Base-by-base conservation (phyloP, 2,113 vertebrate genomes). In the Tretioscincus oriximinensis region DNA sequence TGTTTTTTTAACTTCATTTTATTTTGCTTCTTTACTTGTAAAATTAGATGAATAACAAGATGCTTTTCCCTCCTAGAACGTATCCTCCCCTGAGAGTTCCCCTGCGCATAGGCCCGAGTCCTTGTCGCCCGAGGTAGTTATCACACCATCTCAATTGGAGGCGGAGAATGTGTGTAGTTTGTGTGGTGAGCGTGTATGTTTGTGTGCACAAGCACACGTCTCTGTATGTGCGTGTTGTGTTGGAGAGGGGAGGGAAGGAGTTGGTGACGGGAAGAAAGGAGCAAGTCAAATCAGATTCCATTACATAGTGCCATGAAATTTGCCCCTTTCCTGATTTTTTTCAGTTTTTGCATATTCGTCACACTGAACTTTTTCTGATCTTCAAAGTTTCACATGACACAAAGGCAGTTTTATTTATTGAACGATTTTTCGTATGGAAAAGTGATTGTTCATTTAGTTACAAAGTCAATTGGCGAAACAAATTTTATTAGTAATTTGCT, bases 61-160 rank as follows among this genome's bases (percentile, higher is more conserved):
- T 96, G 91, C 91, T 95, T 96, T 96, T 94, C 91, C 91, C 82
- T 93, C 90, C 88, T 92, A 99, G 97, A 99, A 98, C 94, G 98
- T 99, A 87, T 99, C 98, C 76, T 99, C 97, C 87, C 98, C 97
- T 4, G 98, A 99, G 94, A 95, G 96, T 58, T 98, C 97, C 92
- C 97, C 97, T 93, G 96, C 96, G 24, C 97, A 97, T 92, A 96
- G 95, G 88, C 96, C 97, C 2, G 96, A 98, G 93, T 97, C 97
- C 92, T 93, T 98, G 95, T 99, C 97, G 92, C 97, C 98, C 21
- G 97, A 99, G 97, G 97, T 99, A 96, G 83, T 86, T 92, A 87
- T 76, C 74, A 78, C 85, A 85, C 88, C 72, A 31, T 91, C 90
- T 90, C 86, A 83, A 61, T 90, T 91, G 87, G 89, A 88, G 82